Conservation (phyloP, 2,113 vertebrate species). For the Gopherus flavomarginatus region DNA sequence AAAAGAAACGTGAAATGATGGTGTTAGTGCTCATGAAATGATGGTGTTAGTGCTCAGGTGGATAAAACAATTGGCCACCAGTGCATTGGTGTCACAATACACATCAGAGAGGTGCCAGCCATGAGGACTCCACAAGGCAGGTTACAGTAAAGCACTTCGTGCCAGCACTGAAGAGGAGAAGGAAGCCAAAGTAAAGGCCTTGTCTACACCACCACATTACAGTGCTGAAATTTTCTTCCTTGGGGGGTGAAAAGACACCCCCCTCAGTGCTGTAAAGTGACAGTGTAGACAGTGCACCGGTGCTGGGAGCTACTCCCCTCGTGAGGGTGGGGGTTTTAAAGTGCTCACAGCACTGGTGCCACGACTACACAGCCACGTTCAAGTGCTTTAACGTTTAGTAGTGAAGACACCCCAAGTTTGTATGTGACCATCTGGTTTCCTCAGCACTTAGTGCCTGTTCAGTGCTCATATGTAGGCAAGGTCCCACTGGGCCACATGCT, state of each 20-base stretch:
- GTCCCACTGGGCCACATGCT: accelerated
- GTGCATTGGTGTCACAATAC: not conserved
- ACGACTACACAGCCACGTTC: too few relatives aligned
- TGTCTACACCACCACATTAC: too few relatives aligned
- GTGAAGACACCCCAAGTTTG: not conserved
- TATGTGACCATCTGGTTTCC: not conserved
- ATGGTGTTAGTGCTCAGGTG: not conserved
- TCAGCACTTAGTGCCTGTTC: not conserved
- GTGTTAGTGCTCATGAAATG: not conserved
- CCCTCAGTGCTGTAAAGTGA: too few relatives aligned
- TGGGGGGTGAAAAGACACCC: too few relatives aligned
- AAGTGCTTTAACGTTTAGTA: too few relatives aligned
- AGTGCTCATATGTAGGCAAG: not conserved
- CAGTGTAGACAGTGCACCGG: too few relatives aligned
- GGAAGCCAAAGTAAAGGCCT: not conserved
- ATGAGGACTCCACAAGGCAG: not conserved
- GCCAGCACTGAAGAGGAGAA: not conserved
- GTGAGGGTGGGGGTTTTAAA: too few relatives aligned
- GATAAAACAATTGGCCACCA: not conserved
- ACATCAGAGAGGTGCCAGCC: accelerated
- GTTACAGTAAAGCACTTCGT: not conserved
- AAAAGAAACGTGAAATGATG: not conserved
- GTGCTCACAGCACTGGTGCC: too few relatives aligned
- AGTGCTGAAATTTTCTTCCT: too few relatives aligned
- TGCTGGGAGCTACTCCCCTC: too few relatives aligned